Percentiles rank a stretch among this genome's conserved stretches.
phyloP scores from a whole-genome alignment of 2,888 invertebrate species.

The Allolobophora icterica region DNA sequence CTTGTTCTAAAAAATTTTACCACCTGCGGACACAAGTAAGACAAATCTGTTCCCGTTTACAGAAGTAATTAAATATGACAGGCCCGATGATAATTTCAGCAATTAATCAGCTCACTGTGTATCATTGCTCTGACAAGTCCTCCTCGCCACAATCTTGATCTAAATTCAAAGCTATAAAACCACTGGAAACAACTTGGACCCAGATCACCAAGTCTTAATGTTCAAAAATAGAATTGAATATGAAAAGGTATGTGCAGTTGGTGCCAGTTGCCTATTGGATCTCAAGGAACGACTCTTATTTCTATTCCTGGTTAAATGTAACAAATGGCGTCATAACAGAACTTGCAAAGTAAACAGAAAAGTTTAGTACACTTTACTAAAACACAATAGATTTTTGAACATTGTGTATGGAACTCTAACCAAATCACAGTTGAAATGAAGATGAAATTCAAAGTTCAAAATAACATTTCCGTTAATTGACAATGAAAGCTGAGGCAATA shows the following conservation, averaged over 20 bases:
- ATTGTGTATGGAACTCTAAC: not conserved
- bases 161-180: not conserved
- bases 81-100: not conserved
- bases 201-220: not conserved
- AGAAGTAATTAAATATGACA: not conserved
- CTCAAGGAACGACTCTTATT: not conserved
- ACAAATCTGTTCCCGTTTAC: not conserved
- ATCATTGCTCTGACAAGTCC: not conserved
- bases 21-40: slow-evolving; percentile 26
- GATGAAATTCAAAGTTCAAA: not conserved
- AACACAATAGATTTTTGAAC: not conserved
- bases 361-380: not conserved
- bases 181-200: not conserved
- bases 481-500: too few species aligned
- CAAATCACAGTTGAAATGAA: not conserved
- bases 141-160: not conserved
- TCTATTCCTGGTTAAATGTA: not conserved
- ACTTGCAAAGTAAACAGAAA: not conserved
- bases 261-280: not conserved
- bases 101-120: not conserved
- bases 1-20: not conserved
- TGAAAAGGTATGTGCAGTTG: not conserved
- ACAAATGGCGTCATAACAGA: not conserved
- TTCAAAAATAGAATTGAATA: slow-evolving; percentile 2
- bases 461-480: not conserved